A percentile compares a stretch with the other conserved stretches of the same genome.
These are phyloP conservation scores for Hassar affinis DNA, from an alignment of 2,113 vertebrate species.

Conservation along the genomic window DNA sequence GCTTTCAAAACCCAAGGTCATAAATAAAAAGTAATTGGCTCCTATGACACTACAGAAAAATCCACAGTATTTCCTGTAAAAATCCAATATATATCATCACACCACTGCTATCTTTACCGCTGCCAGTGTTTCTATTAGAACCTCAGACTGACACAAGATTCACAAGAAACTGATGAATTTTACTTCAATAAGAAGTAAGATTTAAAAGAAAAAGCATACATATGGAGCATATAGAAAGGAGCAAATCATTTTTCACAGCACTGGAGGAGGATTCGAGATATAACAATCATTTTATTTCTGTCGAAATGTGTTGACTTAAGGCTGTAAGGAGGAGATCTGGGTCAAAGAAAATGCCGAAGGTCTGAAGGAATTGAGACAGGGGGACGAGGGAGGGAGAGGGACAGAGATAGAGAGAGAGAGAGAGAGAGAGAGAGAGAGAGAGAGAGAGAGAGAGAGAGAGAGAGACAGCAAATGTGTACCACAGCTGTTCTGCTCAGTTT, in stretches of 20 bases:
- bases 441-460: constrained; percentile 9
- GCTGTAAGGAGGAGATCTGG: constrained; percentile 31
- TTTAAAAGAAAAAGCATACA: neutral
- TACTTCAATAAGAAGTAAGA: neutral
- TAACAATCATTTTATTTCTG: constrained; percentile 50
- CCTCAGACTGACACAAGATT: neutral
- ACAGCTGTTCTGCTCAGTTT: constrained; percentile 57
- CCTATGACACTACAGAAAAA: neutral
- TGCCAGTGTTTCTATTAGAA: neutral
- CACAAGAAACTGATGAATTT: neutral
- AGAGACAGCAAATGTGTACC: constrained; percentile 49
- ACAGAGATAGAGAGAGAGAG: constrained; percentile 11
- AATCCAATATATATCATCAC: neutral
- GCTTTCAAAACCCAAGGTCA: neutral
- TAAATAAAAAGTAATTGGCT: neutral
- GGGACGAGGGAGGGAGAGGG: neutral
- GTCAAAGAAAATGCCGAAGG: constrained; percentile 49
- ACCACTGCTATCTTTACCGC: neutral
- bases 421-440: constrained; percentile 11
- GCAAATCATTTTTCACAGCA: neutral
- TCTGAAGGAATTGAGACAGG: constrained; percentile 17
- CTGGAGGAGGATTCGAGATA: constrained; percentile 15
- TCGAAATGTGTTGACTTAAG: constrained; percentile 47
- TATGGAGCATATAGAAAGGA: neutral
- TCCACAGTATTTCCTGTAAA: neutral